Base-by-base conservation (phyloP, 2,797 vertebrate species). In the Enteromius paludinosus region DNA sequence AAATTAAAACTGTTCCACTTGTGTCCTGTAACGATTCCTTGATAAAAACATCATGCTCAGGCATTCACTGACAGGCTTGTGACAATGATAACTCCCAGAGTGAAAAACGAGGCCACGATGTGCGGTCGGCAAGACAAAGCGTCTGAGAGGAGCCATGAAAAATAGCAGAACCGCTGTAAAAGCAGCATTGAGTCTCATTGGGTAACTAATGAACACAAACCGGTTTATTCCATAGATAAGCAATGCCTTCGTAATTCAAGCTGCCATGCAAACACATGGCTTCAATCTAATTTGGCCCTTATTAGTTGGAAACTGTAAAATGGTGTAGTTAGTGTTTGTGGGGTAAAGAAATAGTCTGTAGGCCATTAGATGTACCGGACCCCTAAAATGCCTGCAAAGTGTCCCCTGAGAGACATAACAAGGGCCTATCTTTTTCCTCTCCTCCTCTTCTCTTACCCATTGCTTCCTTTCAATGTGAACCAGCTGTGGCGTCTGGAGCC, bases 401-500 rank as follows among this genome's bases (percentile, higher is more conserved):
- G 71, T 86, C 83, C 83, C 85, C 9, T 12, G 83, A 85, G 87
- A 86, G 82, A 64, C 54, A 66, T 87, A 83, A 86, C 72, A 77
- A 59, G 69, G 56, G 78, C 77, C 79, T 81, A 81, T 81, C 71
- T 80, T 68, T 70, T 82, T 56, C 52, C 18, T 74, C 47, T 43
- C 10, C 18, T 59, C 30, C 45, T 56, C 74, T 78, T 56, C 74
- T 78, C 75, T 66, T 38, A 15, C 11, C 68, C 59, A 28, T 38
- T 65, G 30, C 23, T 78, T 61, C 35, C 73, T 78, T 43, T 73
- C 65, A 89, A 89, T 90, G 81, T 81, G 82, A 89, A 89, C 79
- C 89, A 89, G 86, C 85, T 88, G 89, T 66, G 33, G 70, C 70
- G 68, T 88, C 81, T 87, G 85, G 71, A 64, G 70, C 20, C 18